Evolutionary conservation across 2,113 vertebrate species (phyloP).

Genomic region (Mobula hypostoma): DNA sequence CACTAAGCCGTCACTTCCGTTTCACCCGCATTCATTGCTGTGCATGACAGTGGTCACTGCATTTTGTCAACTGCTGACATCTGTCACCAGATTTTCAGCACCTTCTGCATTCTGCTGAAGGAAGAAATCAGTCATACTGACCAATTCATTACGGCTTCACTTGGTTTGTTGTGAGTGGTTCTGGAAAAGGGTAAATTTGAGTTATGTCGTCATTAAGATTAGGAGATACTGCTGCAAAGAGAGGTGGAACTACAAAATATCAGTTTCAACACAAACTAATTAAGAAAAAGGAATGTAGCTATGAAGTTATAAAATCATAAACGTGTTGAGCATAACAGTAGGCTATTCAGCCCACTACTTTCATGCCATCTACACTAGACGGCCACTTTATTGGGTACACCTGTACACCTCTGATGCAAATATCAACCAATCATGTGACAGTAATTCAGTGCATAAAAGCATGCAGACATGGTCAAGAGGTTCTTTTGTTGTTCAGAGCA

Average conservation of each 20-base stretch:
- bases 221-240: neutral
- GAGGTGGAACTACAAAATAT: neutral
- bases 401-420: no score
- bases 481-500: no score
- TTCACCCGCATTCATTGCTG: no score
- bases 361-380: no score
- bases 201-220: no score
- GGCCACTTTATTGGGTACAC: no score
- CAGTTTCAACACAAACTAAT: neutral
- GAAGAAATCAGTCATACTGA: neutral
- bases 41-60: neutral
- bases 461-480: no score
- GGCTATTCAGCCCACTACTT: no score
- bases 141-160: neutral
- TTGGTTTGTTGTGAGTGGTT: neutral
- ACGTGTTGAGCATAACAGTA: no score
- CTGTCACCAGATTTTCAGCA: neutral
- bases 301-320: neutral
- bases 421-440: no score
- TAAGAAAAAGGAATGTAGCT: neutral
- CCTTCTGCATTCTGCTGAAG: neutral
- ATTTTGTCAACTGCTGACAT: neutral
- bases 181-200: neutral
- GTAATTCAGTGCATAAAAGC: no score
- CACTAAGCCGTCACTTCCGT: neutral